Conservation (phyloP, 2,113 vertebrate genomes). For the Tricholaema leucomelas region DNA sequence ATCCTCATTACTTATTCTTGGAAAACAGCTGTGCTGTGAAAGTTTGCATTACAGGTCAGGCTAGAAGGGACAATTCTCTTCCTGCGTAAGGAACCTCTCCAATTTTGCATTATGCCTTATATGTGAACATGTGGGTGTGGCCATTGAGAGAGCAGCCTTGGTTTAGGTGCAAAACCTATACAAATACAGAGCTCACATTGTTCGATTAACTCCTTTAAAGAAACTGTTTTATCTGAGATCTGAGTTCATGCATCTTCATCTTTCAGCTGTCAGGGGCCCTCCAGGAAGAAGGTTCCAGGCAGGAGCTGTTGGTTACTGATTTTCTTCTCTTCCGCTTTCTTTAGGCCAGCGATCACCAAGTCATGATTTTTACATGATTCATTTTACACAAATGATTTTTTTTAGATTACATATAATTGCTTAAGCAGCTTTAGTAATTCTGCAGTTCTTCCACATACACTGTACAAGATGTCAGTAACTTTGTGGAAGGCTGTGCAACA, state of each 20-base stretch:
- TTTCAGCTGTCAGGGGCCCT: neutral
- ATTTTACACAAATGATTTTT: neutral
- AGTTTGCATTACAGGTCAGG: neutral
- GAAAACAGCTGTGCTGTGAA: neutral
- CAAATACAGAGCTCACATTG: neutral
- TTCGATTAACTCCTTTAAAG: neutral
- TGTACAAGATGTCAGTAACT: neutral
- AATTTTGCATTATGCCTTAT: neutral
- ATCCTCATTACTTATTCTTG: neutral
- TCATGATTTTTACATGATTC: neutral
- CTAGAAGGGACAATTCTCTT: neutral
- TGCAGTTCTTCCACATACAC: neutral
- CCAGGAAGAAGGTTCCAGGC: no score
- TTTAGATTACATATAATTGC: neutral
- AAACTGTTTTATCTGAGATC: neutral
- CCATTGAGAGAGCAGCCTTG: neutral
- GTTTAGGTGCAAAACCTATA: neutral
- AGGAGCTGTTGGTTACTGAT: neutral
- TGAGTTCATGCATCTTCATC: neutral
- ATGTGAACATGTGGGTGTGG: rapidly evolving
- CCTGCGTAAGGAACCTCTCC: neutral
- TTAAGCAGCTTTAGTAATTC: neutral
- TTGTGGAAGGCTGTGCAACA: neutral
- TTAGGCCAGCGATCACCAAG: neutral
- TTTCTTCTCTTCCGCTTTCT: neutral